Base-by-base conservation (phyloP, 1,140 invertebrate species). In the Drosophila arawakana region DNA sequence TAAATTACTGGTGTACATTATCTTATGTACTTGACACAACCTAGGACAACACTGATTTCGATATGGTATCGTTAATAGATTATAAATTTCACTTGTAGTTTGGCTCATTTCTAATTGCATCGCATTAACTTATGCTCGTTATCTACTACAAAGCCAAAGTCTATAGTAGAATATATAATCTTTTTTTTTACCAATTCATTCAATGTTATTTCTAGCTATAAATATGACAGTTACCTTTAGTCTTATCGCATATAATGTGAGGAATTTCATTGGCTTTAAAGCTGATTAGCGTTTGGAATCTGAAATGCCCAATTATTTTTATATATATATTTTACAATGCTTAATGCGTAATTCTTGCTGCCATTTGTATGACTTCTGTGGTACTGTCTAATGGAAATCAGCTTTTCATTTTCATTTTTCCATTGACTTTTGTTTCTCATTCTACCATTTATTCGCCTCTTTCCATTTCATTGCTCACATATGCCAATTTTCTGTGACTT, bases 401-500 rank as follows among this genome's bases (percentile, higher is more conserved):
- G 54, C 47, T 41, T 44, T 39, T 50, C 15, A 18, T 43, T 35
- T 30, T 30, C 3, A 30, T 54, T 49, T 13, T n/a, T 50, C 30
- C 50, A 30, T 54, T 54, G 34, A 41, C 35, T 39, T 13, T 13
- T 43, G n/a, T 13, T 13, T n/a, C 41, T 13, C 41, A 43, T 13
- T 13, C 11, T 6, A 43, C 25, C 25, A 13, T 43, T 43, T 41
- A 2, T 25, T 18, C 3, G 8, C 18, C 21, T 21, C 7, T 13
- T 10, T 43, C 13, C 13, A 49, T 18, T 7, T 15, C 15, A n/a
- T 15, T 54, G 8, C 18, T 50, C 65, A 67, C 43, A 67, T 44
- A 50, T 67, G 63, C 52, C 54, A 50, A 65, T 65, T 65, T 65
- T 54, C 43, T 34, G n/a, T 18, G 58, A 50, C 35, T 52, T 52